These are phyloP conservation scores for Tyrophagus putrescentiae DNA, from an alignment of 1,140 invertebrate genomes.

Conservation along the genomic window DNA sequence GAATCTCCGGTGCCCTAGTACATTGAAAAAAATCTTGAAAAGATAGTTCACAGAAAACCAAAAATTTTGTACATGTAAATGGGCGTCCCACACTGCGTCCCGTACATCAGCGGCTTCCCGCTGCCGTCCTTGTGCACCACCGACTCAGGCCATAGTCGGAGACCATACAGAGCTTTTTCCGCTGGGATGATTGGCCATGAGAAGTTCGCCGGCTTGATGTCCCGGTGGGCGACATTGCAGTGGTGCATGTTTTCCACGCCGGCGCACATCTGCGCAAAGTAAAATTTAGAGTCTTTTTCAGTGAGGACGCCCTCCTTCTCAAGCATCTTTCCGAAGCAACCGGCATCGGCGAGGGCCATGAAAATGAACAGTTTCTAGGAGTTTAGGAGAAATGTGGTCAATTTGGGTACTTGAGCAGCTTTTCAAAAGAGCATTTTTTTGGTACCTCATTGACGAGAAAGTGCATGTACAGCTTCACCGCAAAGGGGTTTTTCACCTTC, in stretches of 20 bases:
- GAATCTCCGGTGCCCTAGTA: conserved; percentile 46
- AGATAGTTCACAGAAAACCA: too few relatives aligned
- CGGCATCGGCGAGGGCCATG: not conserved
- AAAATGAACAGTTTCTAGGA: not conserved
- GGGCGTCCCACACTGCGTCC: conserved; percentile 58
- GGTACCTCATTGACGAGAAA: conserved; percentile 2
- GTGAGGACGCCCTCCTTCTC: conserved; percentile 1
- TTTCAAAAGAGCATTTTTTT: too few relatives aligned
- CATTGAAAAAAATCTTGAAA: too few relatives aligned
- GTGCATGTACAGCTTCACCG: not conserved
- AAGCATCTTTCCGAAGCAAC: not conserved
- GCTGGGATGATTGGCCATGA: conserved; percentile 2
- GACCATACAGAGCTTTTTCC: not conserved
- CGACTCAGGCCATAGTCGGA: conserved; percentile 11
- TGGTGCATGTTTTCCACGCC: not conserved
- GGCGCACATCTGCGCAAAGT: conserved; percentile 1
- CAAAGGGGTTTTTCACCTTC: conserved; percentile 4
- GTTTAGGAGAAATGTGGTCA: too few relatives aligned
- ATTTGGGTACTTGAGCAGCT: too few relatives aligned
- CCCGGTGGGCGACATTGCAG: not conserved
- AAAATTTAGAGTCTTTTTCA: not conserved
- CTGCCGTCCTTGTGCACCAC: not conserved
- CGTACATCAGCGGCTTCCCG: not conserved
- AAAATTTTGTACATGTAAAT: too few relatives aligned
- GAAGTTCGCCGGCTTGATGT: conserved; percentile 8